phyloP scores from a whole-genome alignment of 2,888 invertebrate species.

The Aphrophora alni region DNA sequence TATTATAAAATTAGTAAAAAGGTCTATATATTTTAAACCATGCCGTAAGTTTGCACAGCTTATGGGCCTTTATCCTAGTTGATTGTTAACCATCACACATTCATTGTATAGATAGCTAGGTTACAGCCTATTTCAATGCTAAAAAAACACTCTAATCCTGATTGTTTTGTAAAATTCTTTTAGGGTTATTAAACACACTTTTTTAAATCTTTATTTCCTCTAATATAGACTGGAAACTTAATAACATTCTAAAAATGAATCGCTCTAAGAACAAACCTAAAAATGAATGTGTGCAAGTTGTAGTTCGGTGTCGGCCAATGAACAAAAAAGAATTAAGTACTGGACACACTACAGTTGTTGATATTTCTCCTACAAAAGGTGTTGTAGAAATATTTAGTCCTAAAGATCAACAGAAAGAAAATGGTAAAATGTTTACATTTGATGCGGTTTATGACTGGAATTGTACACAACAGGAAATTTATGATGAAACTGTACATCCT shows the following conservation, averaged over 20 bases:
- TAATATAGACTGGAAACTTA: neutral
- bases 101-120: no score
- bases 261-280: neutral
- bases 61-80: no score
- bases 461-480: conserved; percentile 89
- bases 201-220: neutral
- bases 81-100: no score
- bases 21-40: no score
- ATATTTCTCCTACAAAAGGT: conserved; percentile 84
- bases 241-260: neutral
- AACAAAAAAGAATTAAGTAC: conserved; percentile 82
- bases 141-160: no score
- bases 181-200: neutral
- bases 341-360: conserved; percentile 70
- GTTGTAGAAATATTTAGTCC: conserved; percentile 91
- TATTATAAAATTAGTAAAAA: no score
- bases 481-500: conserved; percentile 95
- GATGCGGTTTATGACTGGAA: conserved; percentile 95
- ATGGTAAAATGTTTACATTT: conserved; percentile 91
- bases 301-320: conserved; percentile 96
- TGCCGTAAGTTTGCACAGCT: no score
- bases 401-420: conserved; percentile 69
- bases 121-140: no score
- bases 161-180: no score
- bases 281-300: conserved; percentile 63